Percentiles rank a stretch among this genome's conserved stretches.
These are phyloP conservation scores for Lacerta viridis DNA, from an alignment of 2,797 vertebrate species.

Conservation along the genomic window DNA sequence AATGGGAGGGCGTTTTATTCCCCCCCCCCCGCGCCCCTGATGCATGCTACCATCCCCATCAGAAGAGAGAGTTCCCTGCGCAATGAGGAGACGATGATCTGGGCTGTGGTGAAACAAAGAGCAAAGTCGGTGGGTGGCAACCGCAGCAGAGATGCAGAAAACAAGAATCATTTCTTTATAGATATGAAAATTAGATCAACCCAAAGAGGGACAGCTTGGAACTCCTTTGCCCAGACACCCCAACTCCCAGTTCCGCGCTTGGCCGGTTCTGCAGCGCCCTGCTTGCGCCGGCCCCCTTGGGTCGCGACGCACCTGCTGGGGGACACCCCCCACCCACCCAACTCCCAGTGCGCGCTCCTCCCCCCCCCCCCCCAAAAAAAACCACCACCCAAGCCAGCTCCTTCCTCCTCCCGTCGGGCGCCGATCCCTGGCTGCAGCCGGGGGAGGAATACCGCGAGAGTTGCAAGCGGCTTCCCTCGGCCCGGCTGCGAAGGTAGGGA, in stretches of 20 bases:
- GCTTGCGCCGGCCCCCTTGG: neutral
- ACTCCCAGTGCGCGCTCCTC: neutral
- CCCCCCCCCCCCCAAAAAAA: neutral
- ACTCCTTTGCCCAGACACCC: neutral
- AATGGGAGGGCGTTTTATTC: too few relatives aligned
- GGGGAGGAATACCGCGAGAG: constrained; percentile 45
- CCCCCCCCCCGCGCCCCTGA: too few relatives aligned
- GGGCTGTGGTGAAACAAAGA: neutral
- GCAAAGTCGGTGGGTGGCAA: neutral
- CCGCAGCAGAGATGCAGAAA: neutral
- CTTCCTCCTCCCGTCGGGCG: too few relatives aligned
- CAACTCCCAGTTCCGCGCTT: too few relatives aligned
- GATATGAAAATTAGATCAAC: too few relatives aligned
- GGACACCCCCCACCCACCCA: neutral
- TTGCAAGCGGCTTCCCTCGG: constrained; percentile 55
- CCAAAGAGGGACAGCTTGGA: too few relatives aligned
- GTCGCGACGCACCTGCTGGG: neutral
- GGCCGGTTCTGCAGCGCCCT: neutral
- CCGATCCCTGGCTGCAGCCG: neutral
- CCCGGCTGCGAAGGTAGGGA: constrained; percentile 84
- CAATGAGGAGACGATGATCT: neutral
- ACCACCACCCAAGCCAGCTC: neutral
- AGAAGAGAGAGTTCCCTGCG: neutral
- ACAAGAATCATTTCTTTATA: too few relatives aligned
- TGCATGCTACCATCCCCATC: too few relatives aligned